phyloP scores from a whole-genome alignment of 2,113 vertebrate species.

The Lophotis ruficrista region DNA sequence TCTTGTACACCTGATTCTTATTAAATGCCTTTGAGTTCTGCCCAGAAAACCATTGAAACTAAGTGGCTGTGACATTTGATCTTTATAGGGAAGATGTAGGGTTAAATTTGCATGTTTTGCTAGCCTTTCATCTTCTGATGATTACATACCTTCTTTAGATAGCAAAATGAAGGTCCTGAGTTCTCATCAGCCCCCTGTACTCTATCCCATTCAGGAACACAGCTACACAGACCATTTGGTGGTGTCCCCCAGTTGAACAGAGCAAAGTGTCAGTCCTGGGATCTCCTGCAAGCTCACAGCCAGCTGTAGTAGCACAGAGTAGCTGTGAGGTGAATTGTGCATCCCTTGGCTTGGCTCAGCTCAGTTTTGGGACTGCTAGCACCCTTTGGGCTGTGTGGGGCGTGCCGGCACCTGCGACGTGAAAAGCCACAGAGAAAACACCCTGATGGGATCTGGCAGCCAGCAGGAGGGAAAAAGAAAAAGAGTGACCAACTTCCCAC shows the following conservation, averaged over 20 bases:
- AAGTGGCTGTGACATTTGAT: slow-evolving; percentile 60
- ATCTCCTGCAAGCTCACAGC: not conserved
- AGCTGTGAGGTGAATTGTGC: not conserved
- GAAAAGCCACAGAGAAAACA: not conserved
- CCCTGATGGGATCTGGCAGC: not conserved
- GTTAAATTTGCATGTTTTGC: slow-evolving; percentile 51
- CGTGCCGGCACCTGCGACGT: not conserved
- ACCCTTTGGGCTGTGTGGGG: not conserved
- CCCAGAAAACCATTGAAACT: slow-evolving; percentile 60
- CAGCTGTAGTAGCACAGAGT: not conserved
- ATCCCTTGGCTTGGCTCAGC: not conserved
- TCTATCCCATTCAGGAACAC: rapidly evolving
- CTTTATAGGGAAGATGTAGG: slow-evolving; percentile 47
- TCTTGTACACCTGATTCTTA: slow-evolving; percentile 56
- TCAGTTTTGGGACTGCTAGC: not conserved
- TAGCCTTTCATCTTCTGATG: slow-evolving; percentile 31
- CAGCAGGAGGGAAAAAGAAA: not conserved
- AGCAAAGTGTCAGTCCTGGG: not conserved
- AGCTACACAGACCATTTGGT: not conserved
- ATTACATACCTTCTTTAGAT: not conserved
- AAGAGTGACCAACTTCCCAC: not conserved
- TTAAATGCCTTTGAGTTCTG: slow-evolving; percentile 53
- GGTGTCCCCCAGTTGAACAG: rapidly evolving
- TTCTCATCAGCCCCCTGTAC: not conserved
- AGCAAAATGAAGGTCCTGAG: not conserved